phyloP scores from a whole-genome alignment of 53 echinoderm and acorn worm species.

The Crossaster papposus region DNA sequence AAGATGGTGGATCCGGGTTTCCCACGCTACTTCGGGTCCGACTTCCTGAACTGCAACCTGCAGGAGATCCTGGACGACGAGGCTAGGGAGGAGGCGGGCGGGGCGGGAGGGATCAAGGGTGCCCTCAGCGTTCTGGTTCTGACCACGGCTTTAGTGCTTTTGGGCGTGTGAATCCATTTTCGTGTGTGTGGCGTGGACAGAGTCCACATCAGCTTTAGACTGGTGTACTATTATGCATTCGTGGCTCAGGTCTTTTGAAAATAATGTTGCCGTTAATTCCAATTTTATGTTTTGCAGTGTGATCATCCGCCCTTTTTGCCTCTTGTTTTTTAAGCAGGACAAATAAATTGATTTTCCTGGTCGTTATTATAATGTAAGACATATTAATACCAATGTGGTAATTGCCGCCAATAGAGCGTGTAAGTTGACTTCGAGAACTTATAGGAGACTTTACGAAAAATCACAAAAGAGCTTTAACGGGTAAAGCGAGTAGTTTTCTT shows the following conservation, averaged over 20 bases:
- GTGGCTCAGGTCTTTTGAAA: background rate
- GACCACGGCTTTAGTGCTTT: background rate
- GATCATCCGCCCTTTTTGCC: background rate
- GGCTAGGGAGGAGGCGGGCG: constrained; percentile 30
- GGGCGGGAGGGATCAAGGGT: background rate
- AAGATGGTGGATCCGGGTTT: constrained; percentile 48
- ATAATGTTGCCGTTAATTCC: background rate
- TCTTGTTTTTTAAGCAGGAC: too few relatives aligned
- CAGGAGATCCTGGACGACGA: constrained; percentile 48
- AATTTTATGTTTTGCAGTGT: background rate
- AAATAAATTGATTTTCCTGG: too few relatives aligned
- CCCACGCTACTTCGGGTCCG: constrained; percentile 61
- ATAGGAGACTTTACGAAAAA: too few relatives aligned
- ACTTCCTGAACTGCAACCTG: constrained; percentile 58
- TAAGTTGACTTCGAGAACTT: too few relatives aligned
- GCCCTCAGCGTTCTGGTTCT: constrained; percentile 18
- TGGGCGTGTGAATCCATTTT: constrained; percentile 11
- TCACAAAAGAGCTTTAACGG: too few relatives aligned
- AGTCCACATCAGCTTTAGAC: background rate
- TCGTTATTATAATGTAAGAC: too few relatives aligned
- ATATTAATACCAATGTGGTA: too few relatives aligned
- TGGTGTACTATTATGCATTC: background rate
- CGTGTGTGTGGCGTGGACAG: too few relatives aligned
- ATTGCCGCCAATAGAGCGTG: too few relatives aligned
- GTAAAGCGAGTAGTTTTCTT: too few relatives aligned